phyloP scores from a whole-genome alignment of 1,140 invertebrate genomes.

The Cepaea nemoralis region DNA sequence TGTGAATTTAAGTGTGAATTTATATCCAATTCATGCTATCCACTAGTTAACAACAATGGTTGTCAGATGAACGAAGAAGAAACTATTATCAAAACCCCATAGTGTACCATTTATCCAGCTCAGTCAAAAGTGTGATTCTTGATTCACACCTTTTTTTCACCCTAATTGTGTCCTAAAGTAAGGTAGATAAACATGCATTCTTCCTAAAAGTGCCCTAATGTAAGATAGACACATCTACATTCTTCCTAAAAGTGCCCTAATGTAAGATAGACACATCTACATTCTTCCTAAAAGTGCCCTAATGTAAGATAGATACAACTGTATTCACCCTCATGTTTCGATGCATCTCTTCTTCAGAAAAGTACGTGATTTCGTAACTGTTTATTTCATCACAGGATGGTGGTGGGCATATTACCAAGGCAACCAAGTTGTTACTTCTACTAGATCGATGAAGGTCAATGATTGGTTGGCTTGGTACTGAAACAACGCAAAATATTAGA shows the following conservation, averaged over 20 bases:
- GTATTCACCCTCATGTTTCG: not conserved
- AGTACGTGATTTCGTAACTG: not conserved
- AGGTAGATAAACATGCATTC: no score
- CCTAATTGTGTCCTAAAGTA: no score
- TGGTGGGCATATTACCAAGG: not conserved
- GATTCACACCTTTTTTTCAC: no score
- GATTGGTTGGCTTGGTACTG: slow-evolving; percentile 4
- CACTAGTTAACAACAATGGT: no score
- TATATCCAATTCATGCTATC: no score
- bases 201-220: no score
- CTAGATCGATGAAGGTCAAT: not conserved
- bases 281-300: not conserved
- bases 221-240: no score
- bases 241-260: not conserved
- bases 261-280: not conserved
- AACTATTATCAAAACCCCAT: no score
- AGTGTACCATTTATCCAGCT: no score
- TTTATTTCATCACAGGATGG: not conserved
- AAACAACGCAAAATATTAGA: not conserved
- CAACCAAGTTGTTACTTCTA: not conserved
- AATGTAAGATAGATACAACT: not conserved
- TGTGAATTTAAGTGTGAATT: no score
- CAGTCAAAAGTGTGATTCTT: no score
- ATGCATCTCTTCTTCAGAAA: not conserved
- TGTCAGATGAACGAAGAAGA: no score